phyloP scores from a whole-genome alignment of 2,888 invertebrate genomes.

The Athripsodes cinereus region DNA sequence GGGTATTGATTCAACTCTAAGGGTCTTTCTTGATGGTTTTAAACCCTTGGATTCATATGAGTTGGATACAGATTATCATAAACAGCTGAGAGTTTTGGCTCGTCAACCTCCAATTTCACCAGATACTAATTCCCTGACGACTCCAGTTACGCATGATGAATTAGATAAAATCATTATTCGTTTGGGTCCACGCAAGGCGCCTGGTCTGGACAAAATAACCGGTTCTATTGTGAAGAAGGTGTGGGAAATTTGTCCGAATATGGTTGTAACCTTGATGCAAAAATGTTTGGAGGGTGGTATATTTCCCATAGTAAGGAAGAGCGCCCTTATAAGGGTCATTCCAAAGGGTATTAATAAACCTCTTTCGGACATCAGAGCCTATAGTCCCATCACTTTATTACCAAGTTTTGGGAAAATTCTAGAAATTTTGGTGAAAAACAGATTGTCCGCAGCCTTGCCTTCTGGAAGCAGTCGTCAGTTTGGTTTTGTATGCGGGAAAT shows the following conservation, averaged over 20 bases:
- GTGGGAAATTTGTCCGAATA: neutral
- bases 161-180: too few species aligned
- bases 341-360: neutral
- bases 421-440: neutral
- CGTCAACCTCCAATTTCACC: too few species aligned
- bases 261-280: neutral
- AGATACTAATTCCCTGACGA: too few species aligned
- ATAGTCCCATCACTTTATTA: neutral
- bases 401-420: neutral
- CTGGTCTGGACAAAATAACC: neutral
- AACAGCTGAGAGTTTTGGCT: too few species aligned
- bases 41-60: too few species aligned
- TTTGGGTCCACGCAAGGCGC: neutral
- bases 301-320: neutral
- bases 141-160: too few species aligned
- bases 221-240: neutral
- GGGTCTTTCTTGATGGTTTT: too few species aligned
- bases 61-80: too few species aligned
- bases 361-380: neutral
- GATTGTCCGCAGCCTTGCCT: neutral
- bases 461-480: neutral
- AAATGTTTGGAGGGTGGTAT: neutral
- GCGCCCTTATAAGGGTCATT: neutral
- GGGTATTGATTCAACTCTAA: too few species aligned
- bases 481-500: neutral